Evolutionary conservation across 2,113 vertebrate genomes (phyloP), one percentile per base, ranked within the genome.

Genomic region (Lepisosteus oculatus): DNA sequence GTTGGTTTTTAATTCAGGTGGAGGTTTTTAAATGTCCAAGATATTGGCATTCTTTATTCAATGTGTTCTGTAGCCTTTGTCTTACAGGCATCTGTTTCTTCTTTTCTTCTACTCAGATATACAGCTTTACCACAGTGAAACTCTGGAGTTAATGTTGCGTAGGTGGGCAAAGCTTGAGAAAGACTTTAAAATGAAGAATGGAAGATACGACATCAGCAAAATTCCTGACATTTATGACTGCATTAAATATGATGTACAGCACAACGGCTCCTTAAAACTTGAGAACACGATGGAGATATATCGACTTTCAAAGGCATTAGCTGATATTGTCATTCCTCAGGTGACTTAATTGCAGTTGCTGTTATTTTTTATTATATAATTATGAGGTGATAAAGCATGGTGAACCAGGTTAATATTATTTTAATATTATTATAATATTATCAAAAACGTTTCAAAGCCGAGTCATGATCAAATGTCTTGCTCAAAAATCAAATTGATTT

Each of bases 161-260:
- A 90, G 94, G 47, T 96, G 95, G 95, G 90, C 93, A 78, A 96
- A 96, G 74, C 78, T 95, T 78, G 94, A 96, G 81, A 96, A 96
- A 77, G 95, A 96, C 79, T 95, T 96, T 73, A 95, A 95, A 87
- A 95, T 92, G 81, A 96, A 96, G 83, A 95, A 95, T 71, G 94
- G 91, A 78, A 91, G 93, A 88, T 96, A 95, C 0, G 94, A 96
- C 80, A 96, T 96, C 78, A 96, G 95, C 84, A 96, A 96, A 89
- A 95, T 96, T 67, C 94, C 95, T 66, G 95, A 96, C 78, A 95
- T 96, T 77, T 96, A 96, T 3, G 95, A 96, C 78, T 96, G 95
- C 83, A 96, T 96, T 83, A 96, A 96, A 81, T 96, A 96, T 0
- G 95, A 96, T 0, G 94, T 95, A 63, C 95, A 96, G 68, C 95